Evolutionary conservation across 2,113 vertebrate genomes (phyloP).

Genomic region (Thamnophis sirtalis): DNA sequence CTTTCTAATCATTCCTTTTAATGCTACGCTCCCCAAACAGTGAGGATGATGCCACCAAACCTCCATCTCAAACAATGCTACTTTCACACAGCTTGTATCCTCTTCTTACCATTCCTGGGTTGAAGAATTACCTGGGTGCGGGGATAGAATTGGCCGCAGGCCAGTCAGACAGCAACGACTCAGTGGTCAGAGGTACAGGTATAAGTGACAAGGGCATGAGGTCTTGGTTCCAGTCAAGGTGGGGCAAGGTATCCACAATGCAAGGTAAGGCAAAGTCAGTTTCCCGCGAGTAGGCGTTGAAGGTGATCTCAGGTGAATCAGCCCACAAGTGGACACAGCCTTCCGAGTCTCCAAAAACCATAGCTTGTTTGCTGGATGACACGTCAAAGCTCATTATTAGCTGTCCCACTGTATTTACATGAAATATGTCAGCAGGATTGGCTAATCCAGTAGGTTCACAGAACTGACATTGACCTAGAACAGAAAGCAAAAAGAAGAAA

Average conservation of each 20-base stretch:
- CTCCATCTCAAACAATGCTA: neutral
- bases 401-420: constrained; percentile 93
- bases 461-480: constrained; percentile 93
- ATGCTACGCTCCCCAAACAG: neutral
- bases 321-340: constrained; percentile 96
- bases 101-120: neutral
- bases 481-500: neutral
- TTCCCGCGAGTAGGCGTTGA: constrained; percentile 92
- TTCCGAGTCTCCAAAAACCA: constrained; percentile 94
- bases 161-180: constrained; percentile 90
- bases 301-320: constrained; percentile 85
- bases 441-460: constrained; percentile 96
- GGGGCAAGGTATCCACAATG: constrained; percentile 87
- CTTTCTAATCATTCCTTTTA: neutral
- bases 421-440: constrained; percentile 91
- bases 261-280: constrained; percentile 92
- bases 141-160: constrained; percentile 75
- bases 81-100: neutral
- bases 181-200: constrained; percentile 87
- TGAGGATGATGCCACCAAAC: neutral
- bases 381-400: constrained; percentile 95
- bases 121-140: constrained; percentile 78
- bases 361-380: constrained; percentile 90
- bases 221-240: constrained; percentile 95
- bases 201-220: constrained; percentile 91